phyloP scores from a whole-genome alignment of 2,797 vertebrate genomes.

The Champsocephalus gunnari region DNA sequence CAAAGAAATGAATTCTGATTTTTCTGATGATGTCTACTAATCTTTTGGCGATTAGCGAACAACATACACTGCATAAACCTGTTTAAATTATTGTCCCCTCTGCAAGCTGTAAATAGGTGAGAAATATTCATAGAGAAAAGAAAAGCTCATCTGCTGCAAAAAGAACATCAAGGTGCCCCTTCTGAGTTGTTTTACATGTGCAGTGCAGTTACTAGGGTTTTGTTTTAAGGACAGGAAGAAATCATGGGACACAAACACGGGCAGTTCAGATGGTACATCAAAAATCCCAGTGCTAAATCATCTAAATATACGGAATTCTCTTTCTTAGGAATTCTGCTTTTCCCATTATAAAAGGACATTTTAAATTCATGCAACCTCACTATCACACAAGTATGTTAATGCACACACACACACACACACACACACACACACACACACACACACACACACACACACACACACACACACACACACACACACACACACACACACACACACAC shows the following conservation, averaged over 20 bases:
- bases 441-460: no score
- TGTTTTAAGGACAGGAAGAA: no score
- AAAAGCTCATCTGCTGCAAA: neutral
- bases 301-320: no score
- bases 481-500: slow-evolving; percentile 24
- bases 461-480: slow-evolving; percentile 13
- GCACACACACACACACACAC: neutral
- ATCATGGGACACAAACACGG: no score
- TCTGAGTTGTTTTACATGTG: no score
- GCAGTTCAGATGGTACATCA: no score
- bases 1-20: neutral
- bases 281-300: no score
- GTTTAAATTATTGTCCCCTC: neutral
- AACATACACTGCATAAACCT: neutral
- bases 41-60: neutral
- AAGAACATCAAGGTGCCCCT: neutral
- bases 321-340: no score
- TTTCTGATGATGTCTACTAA: neutral
- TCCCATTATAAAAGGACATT: slow-evolving; percentile 20
- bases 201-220: no score
- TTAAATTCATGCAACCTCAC: neutral
- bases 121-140: neutral
- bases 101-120: neutral
- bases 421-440: no score
- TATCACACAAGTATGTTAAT: neutral